phyloP scores from a whole-genome alignment of 2,797 vertebrate species.

The Podargus strigoides region DNA sequence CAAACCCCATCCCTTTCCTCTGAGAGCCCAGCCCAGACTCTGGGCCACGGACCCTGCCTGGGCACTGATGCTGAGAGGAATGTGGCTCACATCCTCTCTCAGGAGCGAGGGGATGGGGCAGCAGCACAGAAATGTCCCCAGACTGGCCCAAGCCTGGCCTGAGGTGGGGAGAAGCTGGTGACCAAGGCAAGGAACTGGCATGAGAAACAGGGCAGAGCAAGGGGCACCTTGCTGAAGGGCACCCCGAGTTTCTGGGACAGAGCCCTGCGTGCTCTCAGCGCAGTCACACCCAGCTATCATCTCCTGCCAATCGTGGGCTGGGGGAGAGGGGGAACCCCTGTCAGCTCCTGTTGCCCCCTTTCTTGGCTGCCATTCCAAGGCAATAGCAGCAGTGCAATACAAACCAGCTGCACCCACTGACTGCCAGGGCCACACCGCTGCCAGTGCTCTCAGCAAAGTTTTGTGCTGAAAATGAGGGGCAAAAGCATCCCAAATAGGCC shows the following conservation, averaged over 20 bases:
- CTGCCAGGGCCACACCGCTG: background rate
- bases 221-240: background rate
- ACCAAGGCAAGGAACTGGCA: background rate
- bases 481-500: background rate
- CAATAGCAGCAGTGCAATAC: background rate
- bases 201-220: accelerated
- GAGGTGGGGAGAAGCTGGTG: background rate
- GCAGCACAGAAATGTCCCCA: background rate
- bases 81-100: background rate
- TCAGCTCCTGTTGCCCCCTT: background rate
- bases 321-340: background rate
- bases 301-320: background rate
- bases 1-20: background rate
- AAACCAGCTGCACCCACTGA: background rate
- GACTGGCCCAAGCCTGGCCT: background rate
- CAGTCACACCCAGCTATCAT: background rate
- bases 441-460: background rate
- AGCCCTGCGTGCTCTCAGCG: background rate
- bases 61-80: background rate
- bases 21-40: background rate
- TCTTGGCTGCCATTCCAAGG: background rate
- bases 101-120: background rate
- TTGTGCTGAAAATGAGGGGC: background rate
- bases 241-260: background rate
- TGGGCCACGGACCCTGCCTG: background rate